Evolutionary conservation across 2,797 vertebrate genomes (phyloP).

Genomic region (Anguilla megastoma): DNA sequence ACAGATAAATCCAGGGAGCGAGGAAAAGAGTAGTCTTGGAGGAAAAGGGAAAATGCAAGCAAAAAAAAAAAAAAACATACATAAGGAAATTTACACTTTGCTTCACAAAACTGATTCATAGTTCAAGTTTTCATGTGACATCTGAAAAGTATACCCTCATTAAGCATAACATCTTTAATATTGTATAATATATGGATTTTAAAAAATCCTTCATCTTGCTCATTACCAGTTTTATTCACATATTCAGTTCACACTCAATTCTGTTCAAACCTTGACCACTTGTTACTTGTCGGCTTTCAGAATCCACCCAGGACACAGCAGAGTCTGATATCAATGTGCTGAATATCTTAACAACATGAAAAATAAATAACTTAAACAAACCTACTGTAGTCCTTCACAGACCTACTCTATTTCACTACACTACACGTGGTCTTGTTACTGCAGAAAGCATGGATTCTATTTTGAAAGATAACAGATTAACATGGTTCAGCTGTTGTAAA

Average conservation of each 20-base stretch:
- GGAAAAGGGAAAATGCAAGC: not conserved
- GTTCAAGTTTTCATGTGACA: not conserved
- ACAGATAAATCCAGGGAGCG: not conserved
- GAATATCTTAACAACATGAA: not conserved
- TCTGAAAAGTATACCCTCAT: not conserved
- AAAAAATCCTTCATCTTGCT: slow-evolving; percentile 1
- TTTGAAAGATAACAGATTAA: not conserved
- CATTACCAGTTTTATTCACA: not conserved
- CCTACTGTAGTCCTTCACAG: not conserved
- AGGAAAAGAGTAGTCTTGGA: slow-evolving; percentile 25
- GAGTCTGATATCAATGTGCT: not conserved
- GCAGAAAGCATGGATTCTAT: not conserved
- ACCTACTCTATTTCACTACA: not conserved
- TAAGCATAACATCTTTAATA: not conserved
- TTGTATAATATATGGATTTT: not conserved
- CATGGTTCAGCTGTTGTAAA: not conserved
- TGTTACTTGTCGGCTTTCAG: not conserved
- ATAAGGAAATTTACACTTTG: slow-evolving; percentile 4
- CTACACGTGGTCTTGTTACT: not conserved
- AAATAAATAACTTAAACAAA: not conserved
- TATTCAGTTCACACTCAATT: not conserved
- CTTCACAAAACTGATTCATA: slow-evolving; percentile 23
- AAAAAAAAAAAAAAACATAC: slow-evolving; percentile 14
- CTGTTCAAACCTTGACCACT: not conserved
- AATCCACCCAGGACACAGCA: not conserved